phyloP scores from a whole-genome alignment of 2,888 invertebrate genomes.

The Erebia ligea region DNA sequence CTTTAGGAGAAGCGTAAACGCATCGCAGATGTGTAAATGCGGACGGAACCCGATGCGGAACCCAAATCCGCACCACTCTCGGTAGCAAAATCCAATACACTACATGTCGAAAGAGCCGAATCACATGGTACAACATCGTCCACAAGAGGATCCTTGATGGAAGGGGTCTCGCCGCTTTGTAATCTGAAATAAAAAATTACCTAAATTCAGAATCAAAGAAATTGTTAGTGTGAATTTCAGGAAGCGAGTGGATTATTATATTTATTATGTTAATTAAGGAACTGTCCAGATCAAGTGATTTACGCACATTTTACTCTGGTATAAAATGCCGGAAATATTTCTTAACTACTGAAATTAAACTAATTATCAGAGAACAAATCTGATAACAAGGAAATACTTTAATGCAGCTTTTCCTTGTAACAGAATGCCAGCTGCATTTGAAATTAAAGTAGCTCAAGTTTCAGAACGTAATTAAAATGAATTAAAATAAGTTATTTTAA shows the following conservation, averaged over 20 bases:
- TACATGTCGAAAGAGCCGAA: no score
- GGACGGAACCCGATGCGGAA: no score
- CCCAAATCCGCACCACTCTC: no score
- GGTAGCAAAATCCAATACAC: no score
- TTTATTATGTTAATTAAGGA: slow-evolving; percentile 17
- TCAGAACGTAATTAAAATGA: neutral
- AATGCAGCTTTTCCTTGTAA: slow-evolving; percentile 1
- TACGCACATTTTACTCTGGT: slow-evolving; percentile 6
- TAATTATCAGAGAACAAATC: neutral
- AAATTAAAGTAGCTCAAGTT: neutral
- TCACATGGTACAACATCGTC: no score
- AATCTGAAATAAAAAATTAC: no score
- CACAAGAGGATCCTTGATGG: no score
- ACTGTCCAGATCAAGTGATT: slow-evolving; percentile 20
- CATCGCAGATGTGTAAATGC: no score
- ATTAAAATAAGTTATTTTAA: no score
- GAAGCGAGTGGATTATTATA: slow-evolving; percentile 1
- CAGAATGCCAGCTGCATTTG: neutral
- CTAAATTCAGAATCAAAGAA: neutral
- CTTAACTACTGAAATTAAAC: neutral
- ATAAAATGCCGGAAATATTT: slow-evolving; percentile 3
- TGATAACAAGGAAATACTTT: neutral
- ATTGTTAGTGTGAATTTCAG: neutral
- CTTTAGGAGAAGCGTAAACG: no score
- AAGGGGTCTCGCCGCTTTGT: no score